Base-by-base conservation (phyloP, 2,888 invertebrate species). In the Drosophila diplacantha region DNA sequence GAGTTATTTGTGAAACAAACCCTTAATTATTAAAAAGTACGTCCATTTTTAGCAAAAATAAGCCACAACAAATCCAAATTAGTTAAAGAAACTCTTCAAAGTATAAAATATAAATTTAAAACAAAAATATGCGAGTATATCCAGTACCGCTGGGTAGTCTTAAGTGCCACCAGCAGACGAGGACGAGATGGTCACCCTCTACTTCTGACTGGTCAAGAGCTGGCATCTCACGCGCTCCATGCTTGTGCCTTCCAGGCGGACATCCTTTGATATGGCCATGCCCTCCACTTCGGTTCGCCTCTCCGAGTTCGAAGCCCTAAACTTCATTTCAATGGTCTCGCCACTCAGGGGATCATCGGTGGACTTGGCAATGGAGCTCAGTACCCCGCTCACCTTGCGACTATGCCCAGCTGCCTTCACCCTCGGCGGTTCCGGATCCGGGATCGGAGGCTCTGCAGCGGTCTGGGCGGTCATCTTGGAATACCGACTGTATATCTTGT, bases 311-410 rank as follows among this genome's bases (percentile, higher is more conserved):
- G 53, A 22, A 4, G 50, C 35, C 4, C 44, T 44, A 0, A 26
- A 69, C 7, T 49, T 29, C 11, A 78, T 39, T 2, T 64, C 51
- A 9, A 75, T 14, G 4, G 73, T 78, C 6, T 43, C 62, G 7
- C 73, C 77, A 52, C 53, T 74, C 2, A 75, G 9, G 0, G 72
- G 72, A 65, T 75, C 80, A 12, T 74, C 62, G 2, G 2, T 20
- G 32, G 51, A 34, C 31, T 38, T 64, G 14, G 39, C 72, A 46
- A 76, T 74, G 44, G 46, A 46, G 16, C 80, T 49, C 5, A 74
- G 9, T 1, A 66, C 60, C 3, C 39, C 68, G 11, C n/a, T 44
- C 1, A 44, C 35, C n/a, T 44, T 50, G 16, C 46, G 60, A 7
- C 26, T 43, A 1, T 9, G 9, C 0, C 22, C 11, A 5, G 14